Percentiles rank a stretch among this genome's conserved stretches.
These are phyloP conservation scores for Oxygymnocypris stewartii DNA, from an alignment of 2,113 vertebrate species.

Conservation along the genomic window DNA sequence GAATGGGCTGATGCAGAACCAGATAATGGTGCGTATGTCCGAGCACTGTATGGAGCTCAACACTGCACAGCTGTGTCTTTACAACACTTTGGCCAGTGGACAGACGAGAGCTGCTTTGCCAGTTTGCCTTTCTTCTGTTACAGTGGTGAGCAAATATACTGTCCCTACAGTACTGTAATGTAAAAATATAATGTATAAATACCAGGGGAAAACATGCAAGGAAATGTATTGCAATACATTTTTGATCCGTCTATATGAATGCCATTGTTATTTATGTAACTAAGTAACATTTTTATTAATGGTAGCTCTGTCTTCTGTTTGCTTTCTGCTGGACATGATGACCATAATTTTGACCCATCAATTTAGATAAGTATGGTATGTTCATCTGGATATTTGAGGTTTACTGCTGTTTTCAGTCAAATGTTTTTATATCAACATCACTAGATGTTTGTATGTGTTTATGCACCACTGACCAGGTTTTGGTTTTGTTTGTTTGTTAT, in stretches of 20 bases:
- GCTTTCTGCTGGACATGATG: neutral
- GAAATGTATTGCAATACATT: no score
- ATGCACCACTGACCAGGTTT: neutral
- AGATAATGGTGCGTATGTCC: slow-evolving; percentile 19
- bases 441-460: neutral
- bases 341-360: neutral
- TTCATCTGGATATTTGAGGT: neutral
- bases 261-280: neutral
- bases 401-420: neutral
- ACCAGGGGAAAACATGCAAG: neutral
- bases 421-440: neutral
- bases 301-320: neutral
- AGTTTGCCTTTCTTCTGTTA: slow-evolving; percentile 43
- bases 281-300: neutral
- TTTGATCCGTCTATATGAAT: no score
- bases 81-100: slow-evolving; percentile 27
- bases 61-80: slow-evolving; percentile 28
- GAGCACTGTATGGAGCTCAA: neutral
- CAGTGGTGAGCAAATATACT: slow-evolving; percentile 17
- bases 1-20: neutral
- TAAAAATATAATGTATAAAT: neutral
- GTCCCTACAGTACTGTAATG: neutral
- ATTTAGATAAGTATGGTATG: neutral
- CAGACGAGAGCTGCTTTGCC: slow-evolving; percentile 34
- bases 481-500: neutral